Percentiles rank a stretch among this genome's conserved stretches.
These are phyloP conservation scores for Atrina japonica DNA, from an alignment of 2,888 invertebrate genomes.

Conservation along the genomic window DNA sequence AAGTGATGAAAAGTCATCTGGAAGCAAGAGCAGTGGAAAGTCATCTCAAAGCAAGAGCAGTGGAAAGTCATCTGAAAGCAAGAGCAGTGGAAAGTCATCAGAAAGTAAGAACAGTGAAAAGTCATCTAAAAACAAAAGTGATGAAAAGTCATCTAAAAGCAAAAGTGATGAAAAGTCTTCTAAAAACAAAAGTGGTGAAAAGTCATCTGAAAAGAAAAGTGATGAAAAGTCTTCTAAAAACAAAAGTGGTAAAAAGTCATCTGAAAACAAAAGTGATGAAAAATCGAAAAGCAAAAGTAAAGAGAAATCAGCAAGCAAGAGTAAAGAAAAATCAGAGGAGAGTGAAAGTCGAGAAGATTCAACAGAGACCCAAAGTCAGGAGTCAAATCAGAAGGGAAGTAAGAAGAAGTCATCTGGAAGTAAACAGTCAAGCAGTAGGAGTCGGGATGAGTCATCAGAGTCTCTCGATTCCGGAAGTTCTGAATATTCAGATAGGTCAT, in stretches of 20 bases:
- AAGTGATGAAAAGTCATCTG: background rate
- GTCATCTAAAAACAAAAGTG: background rate
- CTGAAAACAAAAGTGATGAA: background rate
- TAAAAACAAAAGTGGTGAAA: slow-evolving; percentile 6
- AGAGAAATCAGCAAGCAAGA: slow-evolving; percentile 1
- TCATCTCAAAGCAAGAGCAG: background rate
- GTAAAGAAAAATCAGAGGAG: background rate
- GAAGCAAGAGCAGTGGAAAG: too few relatives aligned
- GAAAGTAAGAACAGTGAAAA: too few relatives aligned
- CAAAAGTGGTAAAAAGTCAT: background rate
- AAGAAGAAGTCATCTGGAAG: too few relatives aligned
- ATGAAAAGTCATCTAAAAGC: background rate
- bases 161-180: background rate
- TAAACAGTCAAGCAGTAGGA: too few relatives aligned
- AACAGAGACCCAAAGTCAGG: background rate
- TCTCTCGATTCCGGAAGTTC: too few relatives aligned
- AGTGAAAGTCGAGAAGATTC: background rate
- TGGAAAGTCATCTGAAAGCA: too few relatives aligned
- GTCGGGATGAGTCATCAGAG: too few relatives aligned
- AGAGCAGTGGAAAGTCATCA: too few relatives aligned
- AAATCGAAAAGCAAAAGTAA: background rate
- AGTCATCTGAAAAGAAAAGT: background rate
- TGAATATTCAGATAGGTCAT: too few relatives aligned
- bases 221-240: background rate
- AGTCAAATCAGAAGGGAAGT: too few relatives aligned